Conservation (phyloP, 2,888 invertebrate genomes). For the Criorhina ranunculi region DNA sequence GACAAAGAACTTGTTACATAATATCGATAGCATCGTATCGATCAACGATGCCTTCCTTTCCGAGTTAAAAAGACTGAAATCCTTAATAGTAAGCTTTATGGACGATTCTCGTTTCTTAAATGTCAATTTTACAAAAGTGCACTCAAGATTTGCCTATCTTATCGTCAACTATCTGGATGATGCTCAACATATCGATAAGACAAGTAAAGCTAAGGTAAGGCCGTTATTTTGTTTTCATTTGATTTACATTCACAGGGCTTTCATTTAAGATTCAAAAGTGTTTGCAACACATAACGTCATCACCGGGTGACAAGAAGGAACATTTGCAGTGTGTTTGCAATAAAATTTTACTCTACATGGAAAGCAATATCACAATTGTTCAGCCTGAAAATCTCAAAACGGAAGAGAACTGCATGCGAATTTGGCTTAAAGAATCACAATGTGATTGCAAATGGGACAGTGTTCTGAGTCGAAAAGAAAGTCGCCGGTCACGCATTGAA, state of each 20-base stretch:
- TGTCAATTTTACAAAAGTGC: conserved; percentile 88
- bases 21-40: conserved; percentile 86
- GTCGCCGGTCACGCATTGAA: conserved; percentile 85
- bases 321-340: conserved; percentile 85
- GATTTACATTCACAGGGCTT: conserved; percentile 9
- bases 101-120: conserved; percentile 88
- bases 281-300: conserved; percentile 78
- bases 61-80: conserved; percentile 89
- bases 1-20: conserved; percentile 87
- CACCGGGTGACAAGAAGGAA: conserved; percentile 83
- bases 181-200: conserved; percentile 79
- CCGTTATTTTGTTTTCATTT: background rate
- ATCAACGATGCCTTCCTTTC: conserved; percentile 87
- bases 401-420: conserved; percentile 86
- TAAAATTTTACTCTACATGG: conserved; percentile 82
- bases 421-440: conserved; percentile 86
- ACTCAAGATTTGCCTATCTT: conserved; percentile 88
- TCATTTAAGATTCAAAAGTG: conserved; percentile 78
- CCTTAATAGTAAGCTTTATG: conserved; percentile 89
- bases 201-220: conserved; percentile 79
- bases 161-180: conserved; percentile 87
- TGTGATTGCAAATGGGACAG: conserved; percentile 88
- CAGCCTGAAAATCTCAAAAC: conserved; percentile 85
- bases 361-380: conserved; percentile 58
- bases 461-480: conserved; percentile 81